phyloP scores from a whole-genome alignment of 2,113 vertebrate genomes.

The Syrmaticus mikado region DNA sequence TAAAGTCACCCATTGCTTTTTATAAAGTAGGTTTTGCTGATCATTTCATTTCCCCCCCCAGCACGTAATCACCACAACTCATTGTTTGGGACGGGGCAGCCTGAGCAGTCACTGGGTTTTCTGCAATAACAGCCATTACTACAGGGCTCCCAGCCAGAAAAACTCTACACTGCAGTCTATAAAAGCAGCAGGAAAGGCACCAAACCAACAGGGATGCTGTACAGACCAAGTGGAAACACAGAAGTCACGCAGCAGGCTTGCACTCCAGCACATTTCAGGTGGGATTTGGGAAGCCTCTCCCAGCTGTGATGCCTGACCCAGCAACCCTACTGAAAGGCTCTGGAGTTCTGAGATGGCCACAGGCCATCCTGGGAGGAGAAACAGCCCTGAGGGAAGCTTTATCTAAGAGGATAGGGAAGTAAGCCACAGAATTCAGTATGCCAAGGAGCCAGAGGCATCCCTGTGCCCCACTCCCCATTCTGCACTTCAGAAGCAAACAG shows the following conservation, averaged over 20 bases:
- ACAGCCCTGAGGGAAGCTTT: not conserved
- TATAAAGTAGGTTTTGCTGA: not conserved
- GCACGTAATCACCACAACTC: not conserved
- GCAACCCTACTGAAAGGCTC: not conserved
- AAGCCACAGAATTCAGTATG: constrained; percentile 49
- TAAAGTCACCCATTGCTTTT: constrained; percentile 29
- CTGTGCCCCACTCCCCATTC: not conserved
- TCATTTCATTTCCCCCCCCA: constrained; percentile 32
- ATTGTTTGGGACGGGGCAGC: not conserved
- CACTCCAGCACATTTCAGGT: not conserved
- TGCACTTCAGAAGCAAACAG: accelerated
- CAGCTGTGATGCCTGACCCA: not conserved
- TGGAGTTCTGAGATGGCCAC: not conserved
- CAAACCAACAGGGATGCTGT: accelerated
- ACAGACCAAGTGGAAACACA: not conserved
- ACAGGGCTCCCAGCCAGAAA: not conserved
- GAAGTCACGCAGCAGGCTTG: not conserved
- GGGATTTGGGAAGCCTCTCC: not conserved
- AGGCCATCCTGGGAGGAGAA: not conserved
- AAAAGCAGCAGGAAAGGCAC: constrained; percentile 11
- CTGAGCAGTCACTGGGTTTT: not conserved
- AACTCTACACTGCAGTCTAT: not conserved
- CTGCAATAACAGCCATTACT: not conserved
- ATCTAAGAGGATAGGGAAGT: constrained; percentile 17
- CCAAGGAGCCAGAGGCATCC: constrained; percentile 11